phyloP scores from a whole-genome alignment of 2,888 invertebrate genomes.

The Eutolmus rufibarbis region DNA sequence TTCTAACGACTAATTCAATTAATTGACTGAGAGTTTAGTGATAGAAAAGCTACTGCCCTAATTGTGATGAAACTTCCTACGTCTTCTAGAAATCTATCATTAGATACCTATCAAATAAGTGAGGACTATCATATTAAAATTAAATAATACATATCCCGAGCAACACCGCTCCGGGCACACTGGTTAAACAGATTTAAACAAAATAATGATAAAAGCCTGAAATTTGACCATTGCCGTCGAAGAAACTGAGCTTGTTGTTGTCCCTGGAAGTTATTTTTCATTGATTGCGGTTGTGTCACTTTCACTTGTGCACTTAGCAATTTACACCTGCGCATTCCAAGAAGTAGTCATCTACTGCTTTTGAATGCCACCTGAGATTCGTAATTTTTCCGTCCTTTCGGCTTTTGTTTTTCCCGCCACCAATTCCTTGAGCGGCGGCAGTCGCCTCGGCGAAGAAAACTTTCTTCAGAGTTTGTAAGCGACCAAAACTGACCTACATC shows the following conservation, averaged over 20 bases:
- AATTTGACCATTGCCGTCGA: neutral
- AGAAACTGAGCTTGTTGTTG: neutral
- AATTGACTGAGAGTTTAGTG: too few relatives aligned
- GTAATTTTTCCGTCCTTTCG: neutral
- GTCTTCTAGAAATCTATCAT: too few relatives aligned
- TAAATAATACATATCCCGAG: too few relatives aligned
- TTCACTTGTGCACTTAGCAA: neutral
- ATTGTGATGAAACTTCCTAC: too few relatives aligned
- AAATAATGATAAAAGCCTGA: too few relatives aligned
- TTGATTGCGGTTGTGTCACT: neutral
- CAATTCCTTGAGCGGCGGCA: neutral
- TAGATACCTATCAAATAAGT: too few relatives aligned
- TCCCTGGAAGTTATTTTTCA: neutral
- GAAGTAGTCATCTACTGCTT: neutral
- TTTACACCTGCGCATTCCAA: neutral
- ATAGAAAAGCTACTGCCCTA: too few relatives aligned
- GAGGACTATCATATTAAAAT: too few relatives aligned
- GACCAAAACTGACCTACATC: conserved; percentile 31
- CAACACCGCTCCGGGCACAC: too few relatives aligned
- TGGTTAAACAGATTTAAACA: too few relatives aligned
- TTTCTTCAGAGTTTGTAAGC: conserved; percentile 31
- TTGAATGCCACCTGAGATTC: neutral
- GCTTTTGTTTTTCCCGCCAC: neutral
- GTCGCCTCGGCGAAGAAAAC: neutral
- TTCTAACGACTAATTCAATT: too few relatives aligned